A percentile compares a stretch with the other conserved stretches of the same genome.
These are phyloP conservation scores for Lamproptera curius DNA, from an alignment of 2,888 invertebrate genomes.

Conservation along the genomic window DNA sequence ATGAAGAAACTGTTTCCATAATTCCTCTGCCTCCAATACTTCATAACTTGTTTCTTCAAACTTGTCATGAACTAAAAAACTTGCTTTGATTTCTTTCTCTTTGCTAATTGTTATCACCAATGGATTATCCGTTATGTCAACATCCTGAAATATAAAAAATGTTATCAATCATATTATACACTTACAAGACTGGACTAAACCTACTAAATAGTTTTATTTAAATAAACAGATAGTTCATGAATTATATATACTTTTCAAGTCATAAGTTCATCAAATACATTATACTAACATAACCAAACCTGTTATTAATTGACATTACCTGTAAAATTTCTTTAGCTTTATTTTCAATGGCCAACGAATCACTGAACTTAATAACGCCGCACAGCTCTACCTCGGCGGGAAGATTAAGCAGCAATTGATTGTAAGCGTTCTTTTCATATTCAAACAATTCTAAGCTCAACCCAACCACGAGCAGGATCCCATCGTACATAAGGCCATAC, in stretches of 20 bases:
- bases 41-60: constrained; percentile 82
- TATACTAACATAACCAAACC: too few species aligned
- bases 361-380: constrained; percentile 83
- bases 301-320: too few species aligned
- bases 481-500: constrained; percentile 86
- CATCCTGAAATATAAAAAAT: constrained; percentile 65
- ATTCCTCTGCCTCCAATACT: constrained; percentile 78
- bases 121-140: constrained; percentile 90
- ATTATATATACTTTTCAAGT: too few species aligned
- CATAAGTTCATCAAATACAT: too few species aligned
- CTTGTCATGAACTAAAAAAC: constrained; percentile 84
- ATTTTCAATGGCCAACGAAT: constrained; percentile 77
- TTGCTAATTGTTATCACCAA: constrained; percentile 80
- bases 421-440: constrained; percentile 70
- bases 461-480: constrained; percentile 82
- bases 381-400: constrained; percentile 88
- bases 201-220: too few species aligned
- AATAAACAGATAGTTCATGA: too few species aligned
- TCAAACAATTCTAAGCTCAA: constrained; percentile 82
- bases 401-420: constrained; percentile 79
- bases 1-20: constrained; percentile 84
- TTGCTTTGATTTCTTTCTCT: constrained; percentile 77
- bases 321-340: constrained; percentile 80
- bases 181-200: too few species aligned
- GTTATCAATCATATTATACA: too few species aligned